Base-by-base conservation (phyloP, 2,113 vertebrate genomes). In the Bufo gargarizans region DNA sequence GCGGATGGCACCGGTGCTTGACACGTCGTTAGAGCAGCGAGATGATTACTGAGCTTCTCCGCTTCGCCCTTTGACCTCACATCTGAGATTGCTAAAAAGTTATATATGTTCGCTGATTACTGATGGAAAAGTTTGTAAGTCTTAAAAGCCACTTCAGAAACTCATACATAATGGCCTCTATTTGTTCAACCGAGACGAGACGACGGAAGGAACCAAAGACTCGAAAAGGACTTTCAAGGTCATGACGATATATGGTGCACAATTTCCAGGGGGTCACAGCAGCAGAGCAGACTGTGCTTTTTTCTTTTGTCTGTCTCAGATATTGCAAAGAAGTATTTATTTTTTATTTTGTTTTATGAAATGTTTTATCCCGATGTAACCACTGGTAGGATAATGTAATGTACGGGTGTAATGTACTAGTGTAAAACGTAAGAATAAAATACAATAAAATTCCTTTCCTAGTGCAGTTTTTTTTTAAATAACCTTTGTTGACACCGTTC, bases 101-200 rank as follows among this genome's bases (percentile, higher is more conserved):
- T 4, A 1, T 12, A 1, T 12, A 12, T 4, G 3, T 4, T 77
- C 89, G 69, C 83, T 84, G 47, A 89, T 22, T 2, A 89, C 45
- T 89, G 78, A 67, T 77, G 58, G 22, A 59, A 45, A 87, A 81
- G 85, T 87, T 87, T 87, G n/a, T 50, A 19, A 16, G 55, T 22
- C 33, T 88, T 50, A 65, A 88, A 77, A 88, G 83, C 69, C 83
- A 74, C 55, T 74, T 85, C 63, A 84, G 43, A 85, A 85, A 43
- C 45, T 63, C 47, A 58, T 76, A 43, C 83, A 58, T 72, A 85
- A 47, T 74, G 69, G 83, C 33, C 83, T 58, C 22, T 45, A 84
- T 33, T 33, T 71, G n/a, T 84, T 61, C 67, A 85, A 45, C 53
- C 55, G 33, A 56, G 61, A 85, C 55, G 33, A 56, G 61, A 85